Conservation (phyloP, 2,888 invertebrate species). For the Isotomurus palustris region DNA sequence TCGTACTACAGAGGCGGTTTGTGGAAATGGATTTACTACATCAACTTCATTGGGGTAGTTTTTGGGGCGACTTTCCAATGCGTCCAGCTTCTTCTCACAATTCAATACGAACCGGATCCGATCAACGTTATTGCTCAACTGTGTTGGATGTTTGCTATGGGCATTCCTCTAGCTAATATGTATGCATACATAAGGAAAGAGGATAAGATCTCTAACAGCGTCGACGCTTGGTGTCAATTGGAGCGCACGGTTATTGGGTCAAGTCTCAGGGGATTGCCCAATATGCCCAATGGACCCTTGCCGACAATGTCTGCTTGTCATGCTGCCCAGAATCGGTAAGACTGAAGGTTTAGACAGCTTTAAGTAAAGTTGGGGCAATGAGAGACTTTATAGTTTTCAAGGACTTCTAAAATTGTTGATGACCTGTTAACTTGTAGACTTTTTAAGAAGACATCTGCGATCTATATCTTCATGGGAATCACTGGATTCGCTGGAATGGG, state of each 20-base stretch:
- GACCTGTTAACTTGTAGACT: conserved; percentile 9
- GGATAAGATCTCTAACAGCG: conserved; percentile 35
- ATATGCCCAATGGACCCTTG: conserved; percentile 41
- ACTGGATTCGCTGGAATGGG: conserved; percentile 29
- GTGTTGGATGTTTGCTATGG: conserved; percentile 45
- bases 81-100: conserved; percentile 40
- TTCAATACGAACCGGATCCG: conserved; percentile 41
- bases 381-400: no score
- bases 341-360: no score
- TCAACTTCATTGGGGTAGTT: conserved; percentile 40
- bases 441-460: conserved; percentile 30
- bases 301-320: conserved; percentile 45
- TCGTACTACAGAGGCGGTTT: conserved; percentile 36
- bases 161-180: conserved; percentile 40
- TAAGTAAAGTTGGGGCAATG: no score
- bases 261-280: conserved; percentile 38
- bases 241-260: conserved; percentile 43
- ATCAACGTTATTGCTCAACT: conserved; percentile 43
- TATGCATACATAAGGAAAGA: conserved; percentile 38
- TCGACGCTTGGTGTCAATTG: conserved; percentile 40
- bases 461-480: conserved; percentile 37
- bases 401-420: not conserved
- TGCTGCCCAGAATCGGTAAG: conserved; percentile 28
- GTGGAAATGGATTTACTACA: conserved; percentile 44
- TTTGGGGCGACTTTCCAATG: conserved; percentile 40